Conservation (phyloP, 1,140 invertebrate species). For the Dreissena polymorpha region DNA sequence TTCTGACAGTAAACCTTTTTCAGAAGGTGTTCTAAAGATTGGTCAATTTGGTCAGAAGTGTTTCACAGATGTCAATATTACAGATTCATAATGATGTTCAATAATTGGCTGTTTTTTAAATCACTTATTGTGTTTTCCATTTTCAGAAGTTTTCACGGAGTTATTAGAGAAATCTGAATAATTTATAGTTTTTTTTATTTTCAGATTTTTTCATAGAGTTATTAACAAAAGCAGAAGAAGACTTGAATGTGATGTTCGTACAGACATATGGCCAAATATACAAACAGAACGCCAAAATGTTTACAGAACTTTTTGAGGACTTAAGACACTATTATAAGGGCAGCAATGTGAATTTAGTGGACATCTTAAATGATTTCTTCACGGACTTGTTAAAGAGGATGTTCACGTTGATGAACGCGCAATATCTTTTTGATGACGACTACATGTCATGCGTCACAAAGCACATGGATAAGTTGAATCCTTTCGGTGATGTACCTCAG, state of each 20-base stretch:
- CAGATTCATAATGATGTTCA: too few species aligned
- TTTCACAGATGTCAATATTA: too few species aligned
- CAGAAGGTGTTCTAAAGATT: too few species aligned
- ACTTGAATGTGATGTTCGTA: constrained; percentile 97
- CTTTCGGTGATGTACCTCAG: constrained; percentile 95
- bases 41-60: too few species aligned
- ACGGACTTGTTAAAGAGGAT: constrained; percentile 95
- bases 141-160: too few species aligned
- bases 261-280: constrained; percentile 97
- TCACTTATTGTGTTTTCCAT: too few species aligned
- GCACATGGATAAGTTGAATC: constrained; percentile 94
- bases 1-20: too few species aligned
- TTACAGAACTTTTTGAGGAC: constrained; percentile 93
- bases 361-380: constrained; percentile 96
- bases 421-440: constrained; percentile 92
- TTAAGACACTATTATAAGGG: constrained; percentile 92
- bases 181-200: constrained; percentile 48
- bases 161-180: too few species aligned
- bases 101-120: too few species aligned
- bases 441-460: constrained; percentile 93
- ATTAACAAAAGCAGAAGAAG: constrained; percentile 89
- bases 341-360: constrained; percentile 88
- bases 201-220: constrained; percentile 93
- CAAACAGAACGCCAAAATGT: constrained; percentile 95
- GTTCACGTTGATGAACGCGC: constrained; percentile 94